These are phyloP conservation scores for Pedionomus torquatus DNA, from an alignment of 2,113 vertebrate genomes.

Conservation along the genomic window DNA sequence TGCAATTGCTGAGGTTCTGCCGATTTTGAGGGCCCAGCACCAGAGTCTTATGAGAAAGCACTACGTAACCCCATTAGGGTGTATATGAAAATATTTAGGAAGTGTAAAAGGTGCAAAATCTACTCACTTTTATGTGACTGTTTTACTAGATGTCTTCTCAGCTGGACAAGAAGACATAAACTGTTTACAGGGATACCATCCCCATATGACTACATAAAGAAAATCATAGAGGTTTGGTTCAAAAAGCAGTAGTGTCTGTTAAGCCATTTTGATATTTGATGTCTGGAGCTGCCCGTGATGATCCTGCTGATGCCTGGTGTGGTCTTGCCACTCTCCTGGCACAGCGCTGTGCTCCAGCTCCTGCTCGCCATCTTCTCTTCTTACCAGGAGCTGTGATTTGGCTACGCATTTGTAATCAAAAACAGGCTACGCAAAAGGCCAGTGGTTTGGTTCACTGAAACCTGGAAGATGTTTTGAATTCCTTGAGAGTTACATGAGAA, in stretches of 20 bases:
- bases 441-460: background rate
- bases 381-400: background rate
- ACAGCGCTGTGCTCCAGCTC: background rate
- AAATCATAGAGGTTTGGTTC: background rate
- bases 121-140: background rate
- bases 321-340: background rate
- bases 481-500: background rate
- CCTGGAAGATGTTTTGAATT: background rate
- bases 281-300: background rate
- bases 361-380: rapidly evolving
- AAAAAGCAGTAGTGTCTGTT: background rate
- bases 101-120: background rate
- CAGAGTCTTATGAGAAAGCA: background rate
- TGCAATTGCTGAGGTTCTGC: background rate
- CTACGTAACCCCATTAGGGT: background rate
- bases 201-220: background rate
- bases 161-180: background rate
- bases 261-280: background rate
- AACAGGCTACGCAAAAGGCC: background rate
- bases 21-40: background rate
- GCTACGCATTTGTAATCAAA: background rate
- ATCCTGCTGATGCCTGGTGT: rapidly evolving
- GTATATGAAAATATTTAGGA: background rate
- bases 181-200: background rate
- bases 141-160: background rate